These are phyloP conservation scores for Drosophila eugracilis DNA, from an alignment of 1,140 invertebrate species.

Conservation along the genomic window DNA sequence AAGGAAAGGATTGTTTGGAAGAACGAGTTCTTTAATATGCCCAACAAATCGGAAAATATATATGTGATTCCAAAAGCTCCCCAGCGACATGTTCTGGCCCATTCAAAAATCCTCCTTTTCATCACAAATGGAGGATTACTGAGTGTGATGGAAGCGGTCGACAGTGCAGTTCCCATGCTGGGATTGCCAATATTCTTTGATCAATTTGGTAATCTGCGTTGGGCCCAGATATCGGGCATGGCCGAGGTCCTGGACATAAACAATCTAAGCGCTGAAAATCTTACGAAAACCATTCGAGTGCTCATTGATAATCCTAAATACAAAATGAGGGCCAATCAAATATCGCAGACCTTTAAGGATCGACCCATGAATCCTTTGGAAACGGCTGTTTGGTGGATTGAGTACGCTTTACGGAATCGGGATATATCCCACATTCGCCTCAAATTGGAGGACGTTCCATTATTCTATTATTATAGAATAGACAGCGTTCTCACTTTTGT, in stretches of 20 bases:
- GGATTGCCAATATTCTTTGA: slow-evolving; percentile 54
- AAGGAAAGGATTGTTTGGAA: slow-evolving; percentile 86
- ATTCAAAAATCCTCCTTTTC: slow-evolving; percentile 49
- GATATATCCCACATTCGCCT: slow-evolving; percentile 81
- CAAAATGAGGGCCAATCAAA: slow-evolving; percentile 33
- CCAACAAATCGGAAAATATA: slow-evolving; percentile 86
- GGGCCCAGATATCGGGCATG: slow-evolving; percentile 85
- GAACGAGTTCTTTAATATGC: slow-evolving; percentile 77
- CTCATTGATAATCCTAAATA: slow-evolving; percentile 35
- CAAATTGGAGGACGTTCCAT: slow-evolving; percentile 44
- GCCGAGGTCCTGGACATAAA: slow-evolving; percentile 61
- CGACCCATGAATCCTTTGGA: slow-evolving; percentile 86
- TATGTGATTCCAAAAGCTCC: slow-evolving; percentile 86
- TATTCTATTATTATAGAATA: slow-evolving; percentile 40
- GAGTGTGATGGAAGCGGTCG: slow-evolving; percentile 41
- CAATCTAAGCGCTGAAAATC: slow-evolving; percentile 4
- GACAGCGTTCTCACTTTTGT: slow-evolving; percentile 10
- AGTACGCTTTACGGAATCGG: slow-evolving; percentile 85
- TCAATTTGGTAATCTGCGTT: slow-evolving; percentile 45
- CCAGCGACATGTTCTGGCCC: slow-evolving; percentile 85
- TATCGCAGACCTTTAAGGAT: slow-evolving; percentile 86
- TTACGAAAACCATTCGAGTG: slow-evolving; percentile 23
- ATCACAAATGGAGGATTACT: slow-evolving; percentile 54
- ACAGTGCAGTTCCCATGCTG: slow-evolving; percentile 43
- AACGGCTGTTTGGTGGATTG: slow-evolving; percentile 87